phyloP scores from a whole-genome alignment of 2,797 vertebrate genomes.

The Spheniscus humboldti region DNA sequence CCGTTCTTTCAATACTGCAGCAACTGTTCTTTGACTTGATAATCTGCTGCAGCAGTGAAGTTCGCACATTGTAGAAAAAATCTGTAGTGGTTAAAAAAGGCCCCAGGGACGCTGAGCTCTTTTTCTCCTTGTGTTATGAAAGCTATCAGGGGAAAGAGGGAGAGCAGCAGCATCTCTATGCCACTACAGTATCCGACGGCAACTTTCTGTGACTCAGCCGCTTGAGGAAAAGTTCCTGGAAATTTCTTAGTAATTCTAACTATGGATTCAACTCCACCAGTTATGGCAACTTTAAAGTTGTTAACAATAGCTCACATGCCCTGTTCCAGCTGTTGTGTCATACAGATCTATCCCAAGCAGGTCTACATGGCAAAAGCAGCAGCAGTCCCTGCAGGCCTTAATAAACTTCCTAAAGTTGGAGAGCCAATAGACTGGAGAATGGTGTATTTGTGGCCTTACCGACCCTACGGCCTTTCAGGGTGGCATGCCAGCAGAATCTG shows the following conservation, averaged over 20 bases:
- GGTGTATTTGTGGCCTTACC: neutral
- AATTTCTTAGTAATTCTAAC: neutral
- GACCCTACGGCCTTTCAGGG: neutral
- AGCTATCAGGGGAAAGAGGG: neutral
- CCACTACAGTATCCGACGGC: neutral
- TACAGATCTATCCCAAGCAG: neutral
- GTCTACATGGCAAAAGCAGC: neutral
- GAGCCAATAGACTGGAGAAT: neutral
- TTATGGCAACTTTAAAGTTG: neutral
- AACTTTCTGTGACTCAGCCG: neutral
- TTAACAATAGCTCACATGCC: neutral
- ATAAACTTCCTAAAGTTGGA: neutral
- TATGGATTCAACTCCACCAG: neutral
- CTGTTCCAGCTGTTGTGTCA: neutral
- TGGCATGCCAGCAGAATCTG: neutral
- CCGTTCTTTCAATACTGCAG: neutral
- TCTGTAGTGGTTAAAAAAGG: neutral
- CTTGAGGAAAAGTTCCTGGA: neutral
- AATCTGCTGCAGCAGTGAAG: neutral
- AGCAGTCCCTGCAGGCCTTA: neutral
- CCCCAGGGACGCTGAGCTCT: fast-evolving
- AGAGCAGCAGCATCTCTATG: neutral
- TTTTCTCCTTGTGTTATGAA: neutral
- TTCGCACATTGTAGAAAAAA: neutral
- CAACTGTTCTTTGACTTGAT: neutral